A percentile compares a stretch with the other conserved stretches of the same genome.
These are phyloP conservation scores for Glareola pratincola DNA, from an alignment of 2,113 vertebrate species.

Conservation along the genomic window DNA sequence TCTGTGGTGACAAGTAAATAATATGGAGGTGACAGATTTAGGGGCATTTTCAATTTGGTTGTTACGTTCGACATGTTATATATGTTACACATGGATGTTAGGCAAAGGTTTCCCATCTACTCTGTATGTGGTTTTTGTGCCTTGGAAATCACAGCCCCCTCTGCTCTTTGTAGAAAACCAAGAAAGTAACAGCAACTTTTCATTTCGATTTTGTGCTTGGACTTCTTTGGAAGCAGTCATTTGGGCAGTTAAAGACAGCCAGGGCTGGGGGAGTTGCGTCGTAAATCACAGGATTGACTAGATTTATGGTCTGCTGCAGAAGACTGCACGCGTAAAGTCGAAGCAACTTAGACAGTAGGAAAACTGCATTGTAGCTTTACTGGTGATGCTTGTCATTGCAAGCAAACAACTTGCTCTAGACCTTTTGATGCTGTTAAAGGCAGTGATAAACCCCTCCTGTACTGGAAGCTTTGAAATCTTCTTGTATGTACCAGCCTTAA, in stretches of 20 bases:
- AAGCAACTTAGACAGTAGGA: not conserved
- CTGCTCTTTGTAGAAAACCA: not conserved
- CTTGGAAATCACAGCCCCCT: not conserved
- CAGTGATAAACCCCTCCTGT: not conserved
- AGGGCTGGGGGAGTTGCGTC: not conserved
- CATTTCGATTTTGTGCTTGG: not conserved
- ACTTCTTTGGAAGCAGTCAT: not conserved
- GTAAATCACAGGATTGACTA: not conserved
- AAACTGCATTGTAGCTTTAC: not conserved
- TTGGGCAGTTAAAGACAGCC: not conserved
- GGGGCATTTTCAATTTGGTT: not conserved
- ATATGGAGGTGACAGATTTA: not conserved
- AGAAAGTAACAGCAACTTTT: not conserved
- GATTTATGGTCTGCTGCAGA: not conserved
- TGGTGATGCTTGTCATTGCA: not conserved
- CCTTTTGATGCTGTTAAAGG: not conserved
- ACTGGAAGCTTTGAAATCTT: not conserved
- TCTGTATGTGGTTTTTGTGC: not conserved
- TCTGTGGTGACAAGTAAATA: not conserved
- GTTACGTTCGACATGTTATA: not conserved
- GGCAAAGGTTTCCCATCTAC: not conserved
- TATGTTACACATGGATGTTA: not conserved
- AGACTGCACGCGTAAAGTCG: not conserved
- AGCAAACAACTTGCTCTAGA: accelerated
- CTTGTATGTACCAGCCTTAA: not conserved